Base-by-base conservation (phyloP, 2,888 invertebrate species). In the Phalera bucephala region DNA sequence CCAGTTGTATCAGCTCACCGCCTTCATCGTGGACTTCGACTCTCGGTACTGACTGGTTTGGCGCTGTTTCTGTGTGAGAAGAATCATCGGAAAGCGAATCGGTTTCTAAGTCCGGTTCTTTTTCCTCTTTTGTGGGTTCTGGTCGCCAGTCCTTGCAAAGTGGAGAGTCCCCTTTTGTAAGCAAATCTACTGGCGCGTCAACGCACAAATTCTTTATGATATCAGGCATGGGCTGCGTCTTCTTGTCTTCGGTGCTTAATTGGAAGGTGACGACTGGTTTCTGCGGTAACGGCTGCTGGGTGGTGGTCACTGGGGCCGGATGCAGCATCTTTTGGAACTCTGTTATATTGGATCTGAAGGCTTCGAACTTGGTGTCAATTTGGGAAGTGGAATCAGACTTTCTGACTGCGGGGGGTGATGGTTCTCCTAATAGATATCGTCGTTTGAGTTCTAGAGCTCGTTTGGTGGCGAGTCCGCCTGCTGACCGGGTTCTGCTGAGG, bases 261-360 rank as follows among this genome's bases (percentile, higher is more conserved):
- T 75, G 77, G 52, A 81, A 80, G 2, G 77, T 70, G 13, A 80
- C 65, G 2, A 72, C 29, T 0, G 80, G 75, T 31, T 66, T 72
- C 20, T 57, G 70, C 0, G 67, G 51, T 8, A 52, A 59, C 2
- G 63, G 56, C 12, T 37, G 47, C 15, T 33, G 46, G 0, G 38
- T 32, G 1, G 58, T 32, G 0, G 67, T 58, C 31, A 92, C 92
- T 0, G 93, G 91, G 0, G 95, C 94, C 0, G 96, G 95, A 73
- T 96, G 94, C 23, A 97, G 76, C 52, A 96, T 83, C 67, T 96
- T 97, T 64, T 97, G 97, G 66, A 96, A 95, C 69, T 97, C 96
- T 0, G 96, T 95, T 43, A 97, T 97, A 57, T 94, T 95, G 20
- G 95, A 95, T 50, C 96, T 93, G 68, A 97, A 94, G 43, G 94